Evolutionary conservation across 2,113 vertebrate species (phyloP).

Genomic region (Craseonycteris thonglongyai): DNA sequence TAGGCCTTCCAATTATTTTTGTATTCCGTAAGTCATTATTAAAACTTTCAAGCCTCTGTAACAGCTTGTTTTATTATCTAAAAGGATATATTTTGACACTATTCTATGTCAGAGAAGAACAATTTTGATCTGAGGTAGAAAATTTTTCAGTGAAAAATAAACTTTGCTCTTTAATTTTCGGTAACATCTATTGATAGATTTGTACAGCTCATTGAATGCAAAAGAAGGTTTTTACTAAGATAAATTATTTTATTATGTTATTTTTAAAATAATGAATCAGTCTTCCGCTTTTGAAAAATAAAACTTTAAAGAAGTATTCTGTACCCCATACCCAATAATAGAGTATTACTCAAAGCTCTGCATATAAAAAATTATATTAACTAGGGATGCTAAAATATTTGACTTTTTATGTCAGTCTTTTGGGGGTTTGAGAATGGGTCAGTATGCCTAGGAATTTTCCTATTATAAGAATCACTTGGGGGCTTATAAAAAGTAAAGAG

Average conservation of each 20-base stretch:
- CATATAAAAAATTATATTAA: background rate
- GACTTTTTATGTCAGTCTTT: background rate
- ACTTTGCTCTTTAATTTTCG: background rate
- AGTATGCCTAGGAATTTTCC: background rate
- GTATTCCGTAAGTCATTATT: background rate
- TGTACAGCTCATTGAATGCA: background rate
- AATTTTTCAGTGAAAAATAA: background rate
- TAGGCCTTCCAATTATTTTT: background rate
- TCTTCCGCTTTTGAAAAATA: background rate
- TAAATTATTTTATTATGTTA: background rate
- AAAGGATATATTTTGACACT: background rate
- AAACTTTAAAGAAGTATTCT: background rate
- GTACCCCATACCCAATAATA: background rate
- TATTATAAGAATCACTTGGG: background rate
- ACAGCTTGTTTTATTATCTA: background rate
- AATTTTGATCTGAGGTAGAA: background rate
- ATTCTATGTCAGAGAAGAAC: background rate
- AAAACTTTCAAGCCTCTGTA: background rate
- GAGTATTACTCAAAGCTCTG: background rate
- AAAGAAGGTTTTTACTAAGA: background rate
- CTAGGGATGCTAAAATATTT: background rate
- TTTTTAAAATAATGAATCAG: background rate
- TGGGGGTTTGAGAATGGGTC: background rate
- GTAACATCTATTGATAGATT: background rate
- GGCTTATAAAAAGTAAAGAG: background rate